Conservation (phyloP, 1,140 invertebrate species). For the Heliconius himera region DNA sequence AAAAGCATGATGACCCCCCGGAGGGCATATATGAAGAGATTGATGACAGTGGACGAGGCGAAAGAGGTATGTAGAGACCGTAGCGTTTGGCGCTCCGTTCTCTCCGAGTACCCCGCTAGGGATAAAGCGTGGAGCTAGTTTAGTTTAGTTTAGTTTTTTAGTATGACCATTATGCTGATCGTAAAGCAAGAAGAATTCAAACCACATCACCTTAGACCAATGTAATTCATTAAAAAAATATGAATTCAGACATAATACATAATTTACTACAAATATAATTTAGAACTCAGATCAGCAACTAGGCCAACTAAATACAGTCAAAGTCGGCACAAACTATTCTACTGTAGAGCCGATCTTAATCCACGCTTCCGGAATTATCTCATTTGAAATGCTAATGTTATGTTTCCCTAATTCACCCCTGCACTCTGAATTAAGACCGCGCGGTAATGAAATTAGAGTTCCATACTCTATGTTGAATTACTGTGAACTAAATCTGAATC, state of each 20-base stretch:
- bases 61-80: too few species aligned
- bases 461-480: not conserved
- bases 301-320: slow-evolving; percentile 6
- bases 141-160: too few species aligned
- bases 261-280: not conserved
- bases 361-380: slow-evolving; percentile 19
- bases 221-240: too few species aligned
- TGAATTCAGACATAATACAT: not conserved
- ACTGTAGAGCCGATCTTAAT: slow-evolving; percentile 14
- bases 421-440: slow-evolving; percentile 31
- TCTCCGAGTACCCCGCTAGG: too few species aligned
- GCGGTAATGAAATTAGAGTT: slow-evolving; percentile 19
- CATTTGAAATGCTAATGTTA: slow-evolving; percentile 53
- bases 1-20: too few species aligned
- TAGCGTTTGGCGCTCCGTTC: too few species aligned
- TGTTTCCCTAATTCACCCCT: slow-evolving; percentile 47
- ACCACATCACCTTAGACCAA: too few species aligned
- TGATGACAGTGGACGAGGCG: too few species aligned
- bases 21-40: too few species aligned
- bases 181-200: too few species aligned
- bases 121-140: too few species aligned
- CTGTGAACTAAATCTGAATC: not conserved
- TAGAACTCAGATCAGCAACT: not conserved
- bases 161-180: too few species aligned
- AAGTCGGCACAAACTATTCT: slow-evolving; percentile 8